phyloP scores from a whole-genome alignment of 2,797 vertebrate species.

The Poecile montanus region DNA sequence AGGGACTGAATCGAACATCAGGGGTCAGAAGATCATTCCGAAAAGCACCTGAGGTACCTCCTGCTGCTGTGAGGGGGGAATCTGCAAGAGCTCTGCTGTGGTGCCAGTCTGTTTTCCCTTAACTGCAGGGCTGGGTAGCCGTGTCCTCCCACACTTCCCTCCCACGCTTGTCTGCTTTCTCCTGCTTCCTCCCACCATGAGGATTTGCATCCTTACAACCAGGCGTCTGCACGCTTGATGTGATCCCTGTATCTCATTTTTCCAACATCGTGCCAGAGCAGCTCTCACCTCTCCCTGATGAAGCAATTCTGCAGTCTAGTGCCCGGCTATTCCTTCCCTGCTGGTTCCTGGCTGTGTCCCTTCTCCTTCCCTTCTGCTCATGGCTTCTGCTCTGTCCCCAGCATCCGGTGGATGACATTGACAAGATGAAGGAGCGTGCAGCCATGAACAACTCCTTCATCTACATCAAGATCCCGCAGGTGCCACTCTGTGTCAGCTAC shows the following conservation, averaged over 20 bases:
- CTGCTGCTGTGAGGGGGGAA: not conserved
- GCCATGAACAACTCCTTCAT: constrained; percentile 99
- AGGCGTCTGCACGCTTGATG: not conserved
- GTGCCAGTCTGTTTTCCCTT: not conserved
- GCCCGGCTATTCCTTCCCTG: not conserved
- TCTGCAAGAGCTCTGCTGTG: not conserved
- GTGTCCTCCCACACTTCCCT: not conserved
- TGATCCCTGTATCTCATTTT: constrained; percentile 2
- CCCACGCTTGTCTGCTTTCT: not conserved
- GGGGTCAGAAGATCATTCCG: constrained; percentile 97
- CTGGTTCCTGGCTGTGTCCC: constrained; percentile 8
- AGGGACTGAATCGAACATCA: constrained; percentile 91
- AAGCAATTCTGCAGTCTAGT: constrained; percentile 20
- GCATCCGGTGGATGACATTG: constrained; percentile 97
- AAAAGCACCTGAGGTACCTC: constrained; percentile 90
- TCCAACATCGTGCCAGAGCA: not conserved
- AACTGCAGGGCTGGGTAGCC: not conserved
- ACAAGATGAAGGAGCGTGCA: constrained; percentile 98
- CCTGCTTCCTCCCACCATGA: not conserved
- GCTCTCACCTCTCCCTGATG: not conserved
- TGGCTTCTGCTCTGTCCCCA: constrained; percentile 50
- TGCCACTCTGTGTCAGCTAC: constrained; percentile 98
- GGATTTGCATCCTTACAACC: not conserved
- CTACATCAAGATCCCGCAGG: constrained; percentile 99
- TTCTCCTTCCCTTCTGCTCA: constrained; percentile 31